phyloP scores from a whole-genome alignment of 1,140 invertebrate genomes.

The Saccostrea echinata region DNA sequence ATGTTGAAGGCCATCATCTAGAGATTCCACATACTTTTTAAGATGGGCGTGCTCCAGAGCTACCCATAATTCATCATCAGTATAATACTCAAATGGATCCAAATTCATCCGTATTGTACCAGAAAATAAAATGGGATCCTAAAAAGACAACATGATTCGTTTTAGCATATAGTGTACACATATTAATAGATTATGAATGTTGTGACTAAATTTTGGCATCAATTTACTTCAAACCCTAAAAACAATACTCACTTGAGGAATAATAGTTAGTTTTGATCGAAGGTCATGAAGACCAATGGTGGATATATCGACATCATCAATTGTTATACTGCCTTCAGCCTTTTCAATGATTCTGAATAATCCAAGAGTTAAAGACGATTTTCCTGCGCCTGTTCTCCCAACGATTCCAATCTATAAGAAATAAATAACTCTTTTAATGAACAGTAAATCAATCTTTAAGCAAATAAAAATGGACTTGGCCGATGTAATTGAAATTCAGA shows the following conservation, averaged over 20 bases:
- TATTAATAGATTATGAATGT: background rate
- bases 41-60: conserved; percentile 4
- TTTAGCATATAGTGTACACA: background rate
- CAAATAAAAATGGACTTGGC: background rate
- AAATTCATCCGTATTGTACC: background rate
- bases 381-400: background rate
- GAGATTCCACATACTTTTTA: conserved; percentile 12
- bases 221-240: too few species aligned
- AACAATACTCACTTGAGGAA: background rate
- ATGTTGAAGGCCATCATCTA: background rate
- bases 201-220: background rate
- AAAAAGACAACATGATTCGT: background rate
- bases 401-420: conserved; percentile 61
- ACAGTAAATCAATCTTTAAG: background rate
- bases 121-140: background rate
- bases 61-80: background rate
- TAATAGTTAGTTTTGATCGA: background rate
- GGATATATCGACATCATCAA: conserved; percentile 93
- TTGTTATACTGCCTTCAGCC: conserved; percentile 90
- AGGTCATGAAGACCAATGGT: conserved; percentile 93
- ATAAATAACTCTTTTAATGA: conserved; percentile 39
- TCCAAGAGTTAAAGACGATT: conserved; percentile 77
- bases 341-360: conserved; percentile 83
- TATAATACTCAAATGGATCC: background rate
- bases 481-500: background rate